Evolutionary conservation across 2,113 vertebrate species (phyloP), one percentile per base, ranked within the genome.

Genomic region (Sylvia atricapilla): DNA sequence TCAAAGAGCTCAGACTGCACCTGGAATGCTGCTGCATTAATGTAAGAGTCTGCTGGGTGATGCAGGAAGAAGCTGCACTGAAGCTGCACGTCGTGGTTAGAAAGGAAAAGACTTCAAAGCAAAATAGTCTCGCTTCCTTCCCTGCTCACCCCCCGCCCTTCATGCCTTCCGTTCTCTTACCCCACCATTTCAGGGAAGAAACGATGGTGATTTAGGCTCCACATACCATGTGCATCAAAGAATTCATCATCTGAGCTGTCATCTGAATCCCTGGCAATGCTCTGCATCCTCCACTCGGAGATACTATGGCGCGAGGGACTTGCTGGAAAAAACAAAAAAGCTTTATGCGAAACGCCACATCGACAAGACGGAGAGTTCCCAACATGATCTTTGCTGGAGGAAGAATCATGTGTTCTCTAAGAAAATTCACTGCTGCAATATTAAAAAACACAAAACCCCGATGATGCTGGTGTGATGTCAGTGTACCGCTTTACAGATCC

Each of bases 251-350:
- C 99, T 0, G 99, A 99, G 98, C 99, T 99, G 95, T 99, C 99
- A 4, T 99, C 99, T 0, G 99, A 99, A 97, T 99, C 99, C 69
- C 99, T 97, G 49, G 99, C 99, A 27, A 99, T 99, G 93, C 99
- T 99, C 98, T 99, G 99, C 99, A 99, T 99, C 95, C 99, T 98
- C 99, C 99, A 99, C 96, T 99, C 99, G 0, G 99, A 99, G 96
- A 99, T 97, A 97, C 98, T 99, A 97, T 99, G 99, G 88, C 98
- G 98, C 10, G 99, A 99, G 21, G 99, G 99, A 60, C 99, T 99
- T 55, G 97, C 99, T 99, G 98, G 79, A 97, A 97, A 80, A 95
- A 90, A 95, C 94, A 97, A 49, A 87, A 93, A 83, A 79, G 87
- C 87, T 79, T 82, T 50, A 74, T 74, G 83, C 56, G 30, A 90